Percentiles rank a stretch among this genome's conserved stretches.
These are phyloP conservation scores for Holcopasites calliopsidis DNA, from an alignment of 1,140 invertebrate genomes.

Conservation along the genomic window DNA sequence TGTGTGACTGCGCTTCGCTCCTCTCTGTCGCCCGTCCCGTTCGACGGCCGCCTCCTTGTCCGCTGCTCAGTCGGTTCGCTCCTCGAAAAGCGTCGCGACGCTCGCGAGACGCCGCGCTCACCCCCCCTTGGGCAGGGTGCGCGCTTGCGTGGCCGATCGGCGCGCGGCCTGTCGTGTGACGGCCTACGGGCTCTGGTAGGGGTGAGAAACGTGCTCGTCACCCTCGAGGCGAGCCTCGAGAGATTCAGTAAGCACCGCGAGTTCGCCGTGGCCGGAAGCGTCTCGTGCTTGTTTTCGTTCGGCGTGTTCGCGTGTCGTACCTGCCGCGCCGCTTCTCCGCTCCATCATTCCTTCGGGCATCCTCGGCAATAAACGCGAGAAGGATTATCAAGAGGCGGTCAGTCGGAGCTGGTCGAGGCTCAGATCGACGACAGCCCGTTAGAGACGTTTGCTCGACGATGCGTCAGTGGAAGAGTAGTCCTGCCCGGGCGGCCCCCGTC, in stretches of 20 bases:
- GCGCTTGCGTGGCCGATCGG: conserved; percentile 41
- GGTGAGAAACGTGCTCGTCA: conserved; percentile 66
- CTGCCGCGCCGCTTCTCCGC: neutral
- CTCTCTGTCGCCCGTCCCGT: conserved; percentile 2
- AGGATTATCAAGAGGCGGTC: too few species aligned
- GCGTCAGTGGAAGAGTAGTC: neutral
- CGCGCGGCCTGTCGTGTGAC: conserved; percentile 39
- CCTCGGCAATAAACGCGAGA: too few species aligned
- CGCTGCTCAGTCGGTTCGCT: conserved; percentile 52
- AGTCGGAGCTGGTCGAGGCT: too few species aligned
- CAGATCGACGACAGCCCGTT: too few species aligned
- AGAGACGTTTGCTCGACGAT: neutral
- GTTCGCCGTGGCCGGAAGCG: conserved; percentile 63
- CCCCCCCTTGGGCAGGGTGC: conserved; percentile 3
- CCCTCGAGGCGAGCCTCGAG: conserved; percentile 49
- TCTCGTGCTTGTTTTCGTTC: conserved; percentile 26
- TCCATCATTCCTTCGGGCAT: too few species aligned
- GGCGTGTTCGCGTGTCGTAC: neutral
- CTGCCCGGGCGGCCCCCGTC: too few species aligned
- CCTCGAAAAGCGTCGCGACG: conserved; percentile 30
- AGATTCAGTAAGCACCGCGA: conserved; percentile 75
- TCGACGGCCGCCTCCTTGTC: conserved; percentile 18
- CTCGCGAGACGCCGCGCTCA: conserved; percentile 21
- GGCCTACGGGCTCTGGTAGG: conserved; percentile 47
- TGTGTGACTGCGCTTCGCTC: conserved; percentile 38